These are phyloP conservation scores for Colletes gigas DNA, from an alignment of 1,140 invertebrate species.

Conservation along the genomic window DNA sequence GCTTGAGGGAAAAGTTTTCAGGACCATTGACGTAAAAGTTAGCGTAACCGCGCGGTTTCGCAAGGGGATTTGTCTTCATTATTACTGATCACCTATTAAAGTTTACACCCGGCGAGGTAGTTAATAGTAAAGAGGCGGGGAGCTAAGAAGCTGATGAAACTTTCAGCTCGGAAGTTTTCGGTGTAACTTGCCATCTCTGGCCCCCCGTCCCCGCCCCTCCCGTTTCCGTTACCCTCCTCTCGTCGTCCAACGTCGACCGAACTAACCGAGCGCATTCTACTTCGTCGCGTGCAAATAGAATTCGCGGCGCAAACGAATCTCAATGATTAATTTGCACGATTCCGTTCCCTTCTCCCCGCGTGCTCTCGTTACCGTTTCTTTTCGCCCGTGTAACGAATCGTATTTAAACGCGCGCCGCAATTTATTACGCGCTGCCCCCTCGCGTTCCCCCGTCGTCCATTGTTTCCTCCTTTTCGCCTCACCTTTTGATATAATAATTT, in stretches of 20 bases:
- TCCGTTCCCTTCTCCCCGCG: too few relatives aligned
- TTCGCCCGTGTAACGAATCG: not conserved
- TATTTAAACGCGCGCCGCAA: conserved; percentile 13
- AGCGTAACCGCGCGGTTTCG: conserved; percentile 38
- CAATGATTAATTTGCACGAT: conserved; percentile 30
- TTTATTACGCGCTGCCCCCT: conserved; percentile 14
- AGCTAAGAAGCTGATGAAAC: conserved; percentile 45
- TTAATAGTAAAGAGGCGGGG: conserved; percentile 49
- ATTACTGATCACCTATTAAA: conserved; percentile 61
- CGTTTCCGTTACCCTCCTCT: too few relatives aligned
- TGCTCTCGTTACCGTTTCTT: not conserved
- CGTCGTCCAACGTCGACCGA: not conserved
- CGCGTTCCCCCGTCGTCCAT: too few relatives aligned
- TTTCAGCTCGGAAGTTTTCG: conserved; percentile 49
- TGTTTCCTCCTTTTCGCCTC: not conserved
- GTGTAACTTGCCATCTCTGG: conserved; percentile 35
- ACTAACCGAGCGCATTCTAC: conserved; percentile 10
- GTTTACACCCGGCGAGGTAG: conserved; percentile 44
- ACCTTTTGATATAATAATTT: conserved; percentile 26
- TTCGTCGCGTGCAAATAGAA: conserved; percentile 31
- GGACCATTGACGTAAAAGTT: conserved; percentile 28
- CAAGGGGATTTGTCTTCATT: conserved; percentile 54
- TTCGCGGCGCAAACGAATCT: conserved; percentile 31
- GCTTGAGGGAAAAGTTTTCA: conserved; percentile 25
- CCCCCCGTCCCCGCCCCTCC: too few relatives aligned